phyloP scores from a whole-genome alignment of 2,113 vertebrate genomes.

The Brachypteracias leptosomus region DNA sequence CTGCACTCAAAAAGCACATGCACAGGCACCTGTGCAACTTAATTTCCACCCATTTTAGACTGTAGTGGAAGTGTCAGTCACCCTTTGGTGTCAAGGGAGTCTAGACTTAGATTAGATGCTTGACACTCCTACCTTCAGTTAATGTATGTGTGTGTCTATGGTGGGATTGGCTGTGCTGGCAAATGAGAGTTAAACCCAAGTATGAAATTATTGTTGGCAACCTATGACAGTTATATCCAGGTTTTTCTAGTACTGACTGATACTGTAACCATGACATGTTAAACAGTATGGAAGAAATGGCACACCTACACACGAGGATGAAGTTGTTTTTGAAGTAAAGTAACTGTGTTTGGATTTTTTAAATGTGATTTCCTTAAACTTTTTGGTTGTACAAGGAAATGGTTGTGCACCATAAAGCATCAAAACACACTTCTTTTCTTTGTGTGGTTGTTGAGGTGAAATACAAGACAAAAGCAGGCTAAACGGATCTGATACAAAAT shows the following conservation, averaged over 20 bases:
- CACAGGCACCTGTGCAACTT: background rate
- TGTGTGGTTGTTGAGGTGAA: background rate
- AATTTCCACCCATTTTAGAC: background rate
- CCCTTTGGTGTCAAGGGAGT: background rate
- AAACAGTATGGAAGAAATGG: background rate
- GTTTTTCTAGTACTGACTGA: background rate
- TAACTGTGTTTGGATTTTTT: background rate
- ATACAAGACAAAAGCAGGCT: background rate
- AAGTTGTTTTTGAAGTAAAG: background rate
- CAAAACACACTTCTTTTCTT: background rate
- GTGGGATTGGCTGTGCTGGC: background rate
- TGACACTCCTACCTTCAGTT: background rate
- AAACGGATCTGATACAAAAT: background rate
- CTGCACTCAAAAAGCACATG: background rate
- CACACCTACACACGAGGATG: background rate
- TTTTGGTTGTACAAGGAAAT: background rate
- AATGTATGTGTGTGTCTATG: background rate
- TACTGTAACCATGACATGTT: background rate
- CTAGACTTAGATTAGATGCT: background rate
- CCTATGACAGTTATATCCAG: background rate
- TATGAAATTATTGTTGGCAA: background rate
- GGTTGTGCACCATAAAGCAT: background rate
- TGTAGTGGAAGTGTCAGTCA: background rate
- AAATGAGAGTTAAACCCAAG: background rate
- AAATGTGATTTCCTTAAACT: background rate